Conservation (phyloP, 1,140 invertebrate genomes). For the Drosophila seguyi region DNA sequence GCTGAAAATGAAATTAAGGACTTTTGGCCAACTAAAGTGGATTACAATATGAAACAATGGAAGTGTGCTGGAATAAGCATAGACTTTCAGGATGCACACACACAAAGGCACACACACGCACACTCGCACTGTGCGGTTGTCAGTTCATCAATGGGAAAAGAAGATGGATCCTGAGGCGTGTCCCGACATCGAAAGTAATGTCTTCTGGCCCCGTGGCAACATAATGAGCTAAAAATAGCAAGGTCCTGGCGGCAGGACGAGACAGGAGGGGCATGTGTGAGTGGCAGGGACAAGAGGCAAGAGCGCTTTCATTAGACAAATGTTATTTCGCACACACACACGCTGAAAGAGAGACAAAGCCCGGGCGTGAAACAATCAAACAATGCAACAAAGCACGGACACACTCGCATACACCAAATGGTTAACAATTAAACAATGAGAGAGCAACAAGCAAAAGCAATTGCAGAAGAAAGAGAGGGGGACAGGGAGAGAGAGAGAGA, state of each 20-base stretch:
- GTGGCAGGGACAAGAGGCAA: conserved; percentile 20
- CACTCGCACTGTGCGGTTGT: conserved; percentile 1
- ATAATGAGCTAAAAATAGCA: conserved; percentile 74
- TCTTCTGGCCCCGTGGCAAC: conserved; percentile 44
- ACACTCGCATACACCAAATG: conserved; percentile 54
- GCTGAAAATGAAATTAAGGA: conserved; percentile 14
- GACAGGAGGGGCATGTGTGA: conserved; percentile 8
- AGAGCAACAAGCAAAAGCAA: conserved; percentile 69
- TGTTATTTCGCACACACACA: conserved; percentile 63
- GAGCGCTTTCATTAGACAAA: conserved; percentile 70
- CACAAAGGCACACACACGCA: no score
- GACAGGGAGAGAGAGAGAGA: not conserved
- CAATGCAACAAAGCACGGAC: conserved; percentile 57
- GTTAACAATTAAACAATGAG: conserved; percentile 79
- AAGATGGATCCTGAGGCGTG: conserved; percentile 32
- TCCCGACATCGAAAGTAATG: conserved; percentile 36
- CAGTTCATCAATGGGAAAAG: conserved; percentile 37
- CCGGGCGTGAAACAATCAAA: conserved; percentile 62
- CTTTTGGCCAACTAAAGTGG: conserved; percentile 1
- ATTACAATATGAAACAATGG: conserved; percentile 17
- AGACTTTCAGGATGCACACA: not conserved
- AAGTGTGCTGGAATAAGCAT: conserved; percentile 1
- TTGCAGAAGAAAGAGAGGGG: conserved; percentile 43
- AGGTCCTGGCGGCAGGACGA: conserved; percentile 13
- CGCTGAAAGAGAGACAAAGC: conserved; percentile 41